Evolutionary conservation across 2,797 vertebrate species (phyloP).

Genomic region (Anolis apletophallus): DNA sequence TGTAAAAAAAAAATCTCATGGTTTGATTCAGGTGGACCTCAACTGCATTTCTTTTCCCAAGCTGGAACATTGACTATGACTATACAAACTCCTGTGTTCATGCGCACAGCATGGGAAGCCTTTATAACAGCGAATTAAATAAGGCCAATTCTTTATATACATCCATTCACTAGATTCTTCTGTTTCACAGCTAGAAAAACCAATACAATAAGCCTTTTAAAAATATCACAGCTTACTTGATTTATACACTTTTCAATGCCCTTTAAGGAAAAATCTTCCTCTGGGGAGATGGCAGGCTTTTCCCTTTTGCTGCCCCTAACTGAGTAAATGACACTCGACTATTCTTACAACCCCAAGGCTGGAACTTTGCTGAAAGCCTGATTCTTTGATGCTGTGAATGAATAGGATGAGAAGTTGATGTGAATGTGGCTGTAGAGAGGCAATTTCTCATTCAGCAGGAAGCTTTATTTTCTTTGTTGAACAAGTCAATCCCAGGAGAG

Average conservation of each 20-base stretch:
- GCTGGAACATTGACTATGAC: background rate
- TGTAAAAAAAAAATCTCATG: background rate
- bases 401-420: background rate
- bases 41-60: background rate
- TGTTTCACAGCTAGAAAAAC: background rate
- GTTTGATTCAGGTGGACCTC: background rate
- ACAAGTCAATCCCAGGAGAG: background rate
- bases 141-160: background rate
- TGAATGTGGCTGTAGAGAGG: background rate
- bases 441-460: constrained; percentile 11
- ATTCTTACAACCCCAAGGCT: background rate
- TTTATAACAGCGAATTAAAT: constrained; percentile 4
- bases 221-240: background rate
- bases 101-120: background rate
- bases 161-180: background rate
- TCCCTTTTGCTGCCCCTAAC: background rate
- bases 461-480: background rate
- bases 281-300: background rate
- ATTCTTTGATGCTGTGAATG: constrained; percentile 16
- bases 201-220: background rate
- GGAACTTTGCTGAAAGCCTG: constrained; percentile 2
- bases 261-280: background rate
- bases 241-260: constrained; percentile 7
- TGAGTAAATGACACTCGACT: constrained; percentile 3
- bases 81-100: background rate